These are phyloP conservation scores for Scomber colias DNA, from an alignment of 2,113 vertebrate species.

Conservation along the genomic window DNA sequence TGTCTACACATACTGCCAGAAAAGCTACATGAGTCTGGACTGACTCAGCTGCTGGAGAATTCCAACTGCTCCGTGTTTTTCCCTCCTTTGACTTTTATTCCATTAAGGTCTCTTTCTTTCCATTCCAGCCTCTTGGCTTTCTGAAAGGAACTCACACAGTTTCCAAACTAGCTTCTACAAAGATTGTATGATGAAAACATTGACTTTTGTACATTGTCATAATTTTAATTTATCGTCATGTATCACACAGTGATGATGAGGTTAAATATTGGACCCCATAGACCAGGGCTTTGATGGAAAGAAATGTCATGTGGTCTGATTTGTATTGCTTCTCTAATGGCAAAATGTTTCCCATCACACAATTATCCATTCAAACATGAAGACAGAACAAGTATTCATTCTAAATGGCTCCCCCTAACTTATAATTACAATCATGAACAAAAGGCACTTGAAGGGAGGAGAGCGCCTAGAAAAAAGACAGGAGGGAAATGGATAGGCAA, in stretches of 20 bases:
- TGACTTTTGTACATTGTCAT: constrained; percentile 14
- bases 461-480: constrained; percentile 31
- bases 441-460: constrained; percentile 46
- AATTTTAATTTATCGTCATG: constrained; percentile 34
- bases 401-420: constrained; percentile 47
- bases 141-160: constrained; percentile 32
- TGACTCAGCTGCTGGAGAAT: constrained; percentile 72
- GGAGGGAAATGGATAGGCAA: constrained; percentile 38
- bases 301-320: constrained; percentile 56
- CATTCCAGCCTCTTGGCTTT: constrained; percentile 56
- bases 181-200: constrained; percentile 41
- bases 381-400: constrained; percentile 42
- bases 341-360: constrained; percentile 57
- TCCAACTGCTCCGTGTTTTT: constrained; percentile 64
- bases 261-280: constrained; percentile 32
- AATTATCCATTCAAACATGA: constrained; percentile 63
- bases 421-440: constrained; percentile 51
- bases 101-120: constrained; percentile 62
- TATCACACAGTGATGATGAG: constrained; percentile 26
- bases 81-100: constrained; percentile 68
- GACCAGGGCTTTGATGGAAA: constrained; percentile 43
- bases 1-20: constrained; percentile 56
- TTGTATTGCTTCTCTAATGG: constrained; percentile 44
- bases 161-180: constrained; percentile 22
- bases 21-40: constrained; percentile 68